Evolutionary conservation across 2,797 vertebrate species (phyloP).

Genomic region (Limosa lapponica): DNA sequence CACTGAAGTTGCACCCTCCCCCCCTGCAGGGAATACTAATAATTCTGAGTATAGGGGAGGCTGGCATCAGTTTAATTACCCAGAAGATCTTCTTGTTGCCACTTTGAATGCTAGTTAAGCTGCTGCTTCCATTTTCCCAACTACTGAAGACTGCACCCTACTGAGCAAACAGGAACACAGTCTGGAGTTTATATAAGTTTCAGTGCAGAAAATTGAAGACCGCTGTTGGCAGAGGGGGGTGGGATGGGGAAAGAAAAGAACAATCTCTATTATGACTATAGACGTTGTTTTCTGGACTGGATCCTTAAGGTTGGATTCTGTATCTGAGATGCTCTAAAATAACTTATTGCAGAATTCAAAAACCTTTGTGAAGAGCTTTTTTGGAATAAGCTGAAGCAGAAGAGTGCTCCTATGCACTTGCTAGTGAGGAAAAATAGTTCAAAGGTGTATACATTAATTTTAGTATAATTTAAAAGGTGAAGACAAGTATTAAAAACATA

Average conservation of each 20-base stretch:
- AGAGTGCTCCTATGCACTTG: background rate
- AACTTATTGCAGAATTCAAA: background rate
- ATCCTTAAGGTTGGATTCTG: background rate
- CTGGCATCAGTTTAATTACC: background rate
- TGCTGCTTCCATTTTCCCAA: background rate
- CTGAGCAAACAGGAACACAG: background rate
- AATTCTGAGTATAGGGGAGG: background rate
- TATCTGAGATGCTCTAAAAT: background rate
- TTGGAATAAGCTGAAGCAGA: background rate
- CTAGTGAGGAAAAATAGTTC: background rate
- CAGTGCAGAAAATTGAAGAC: background rate
- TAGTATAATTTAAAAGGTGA: background rate
- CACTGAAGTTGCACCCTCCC: background rate
- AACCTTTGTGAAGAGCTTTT: background rate
- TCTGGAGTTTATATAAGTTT: background rate
- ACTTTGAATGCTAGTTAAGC: background rate
- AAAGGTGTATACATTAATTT: background rate
- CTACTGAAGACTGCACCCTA: background rate
- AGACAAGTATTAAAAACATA: background rate
- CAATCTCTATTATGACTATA: background rate
- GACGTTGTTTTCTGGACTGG: background rate
- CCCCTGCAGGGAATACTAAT: background rate
- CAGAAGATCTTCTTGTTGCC: background rate
- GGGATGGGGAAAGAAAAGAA: background rate
- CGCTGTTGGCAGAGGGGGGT: fast-evolving